These are phyloP conservation scores for Thamnophis sirtalis DNA, from an alignment of 2,113 vertebrate species.

Conservation along the genomic window DNA sequence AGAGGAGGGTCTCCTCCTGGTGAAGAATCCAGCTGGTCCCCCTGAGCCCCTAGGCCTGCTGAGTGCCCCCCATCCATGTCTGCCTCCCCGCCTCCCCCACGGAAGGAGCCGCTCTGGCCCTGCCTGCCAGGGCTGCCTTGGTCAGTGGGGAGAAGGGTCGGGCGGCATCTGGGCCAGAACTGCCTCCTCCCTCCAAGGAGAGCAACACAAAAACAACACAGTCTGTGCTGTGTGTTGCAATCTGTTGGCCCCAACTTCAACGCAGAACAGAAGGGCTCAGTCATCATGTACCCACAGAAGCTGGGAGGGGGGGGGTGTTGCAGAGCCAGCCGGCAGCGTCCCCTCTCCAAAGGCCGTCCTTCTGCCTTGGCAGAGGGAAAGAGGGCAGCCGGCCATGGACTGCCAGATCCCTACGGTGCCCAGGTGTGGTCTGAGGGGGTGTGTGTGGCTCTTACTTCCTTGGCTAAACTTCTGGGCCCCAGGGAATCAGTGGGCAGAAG, in stretches of 20 bases:
- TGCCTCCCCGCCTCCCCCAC: not conserved
- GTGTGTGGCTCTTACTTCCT: not conserved
- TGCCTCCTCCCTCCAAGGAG: not conserved
- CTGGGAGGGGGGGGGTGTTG: no score
- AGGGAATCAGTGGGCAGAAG: not conserved
- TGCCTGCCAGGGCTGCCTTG: not conserved
- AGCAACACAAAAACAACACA: not conserved
- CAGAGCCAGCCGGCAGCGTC: not conserved
- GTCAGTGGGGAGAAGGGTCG: not conserved
- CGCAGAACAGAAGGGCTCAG: not conserved
- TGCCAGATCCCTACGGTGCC: accelerated
- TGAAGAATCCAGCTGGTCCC: not conserved
- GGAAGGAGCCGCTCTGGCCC: not conserved
- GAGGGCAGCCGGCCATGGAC: not conserved
- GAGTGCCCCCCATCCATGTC: not conserved
- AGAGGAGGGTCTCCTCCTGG: not conserved
- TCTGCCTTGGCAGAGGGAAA: not conserved
- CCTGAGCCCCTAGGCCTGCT: not conserved
- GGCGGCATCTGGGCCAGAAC: not conserved
- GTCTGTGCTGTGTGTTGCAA: not conserved
- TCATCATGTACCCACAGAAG: conserved; percentile 12
- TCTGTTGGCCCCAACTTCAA: not conserved
- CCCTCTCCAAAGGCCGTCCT: not conserved
- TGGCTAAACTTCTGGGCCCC: not conserved
- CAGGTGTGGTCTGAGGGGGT: not conserved